Evolutionary conservation across 2,113 vertebrate genomes (phyloP).

Genomic region (Gorsachius goisagi): DNA sequence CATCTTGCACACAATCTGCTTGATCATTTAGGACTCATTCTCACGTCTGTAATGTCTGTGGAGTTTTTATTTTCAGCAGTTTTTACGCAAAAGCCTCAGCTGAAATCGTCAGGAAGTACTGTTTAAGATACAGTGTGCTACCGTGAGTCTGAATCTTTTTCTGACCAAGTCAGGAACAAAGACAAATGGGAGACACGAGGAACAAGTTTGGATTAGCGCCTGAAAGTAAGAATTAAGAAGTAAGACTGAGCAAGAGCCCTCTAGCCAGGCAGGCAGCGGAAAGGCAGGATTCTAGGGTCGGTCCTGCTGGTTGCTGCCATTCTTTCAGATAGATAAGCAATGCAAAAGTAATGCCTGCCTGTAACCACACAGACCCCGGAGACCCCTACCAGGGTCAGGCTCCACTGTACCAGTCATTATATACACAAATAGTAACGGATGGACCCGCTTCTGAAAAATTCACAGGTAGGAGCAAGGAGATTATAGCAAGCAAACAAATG

Average conservation of each 20-base stretch:
- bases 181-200: background rate
- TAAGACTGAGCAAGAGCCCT: background rate
- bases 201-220: background rate
- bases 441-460: background rate
- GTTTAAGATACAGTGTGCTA: background rate
- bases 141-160: background rate
- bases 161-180: background rate
- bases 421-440: background rate
- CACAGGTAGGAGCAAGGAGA: background rate
- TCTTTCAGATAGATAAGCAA: background rate
- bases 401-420: background rate
- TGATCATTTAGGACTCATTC: background rate
- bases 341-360: background rate
- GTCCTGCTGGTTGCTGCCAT: background rate
- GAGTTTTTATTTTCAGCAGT: background rate
- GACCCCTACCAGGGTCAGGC: background rate
- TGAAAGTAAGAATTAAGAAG: background rate
- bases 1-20: background rate
- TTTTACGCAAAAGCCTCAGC: background rate
- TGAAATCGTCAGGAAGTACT: background rate
- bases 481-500: background rate
- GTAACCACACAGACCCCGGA: background rate
- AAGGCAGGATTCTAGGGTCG: background rate
- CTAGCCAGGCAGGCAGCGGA: background rate
- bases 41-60: background rate